Evolutionary conservation across 2,113 vertebrate species (phyloP), one percentile per base, ranked within the genome.

Genomic region (Steatornis caripensis): DNA sequence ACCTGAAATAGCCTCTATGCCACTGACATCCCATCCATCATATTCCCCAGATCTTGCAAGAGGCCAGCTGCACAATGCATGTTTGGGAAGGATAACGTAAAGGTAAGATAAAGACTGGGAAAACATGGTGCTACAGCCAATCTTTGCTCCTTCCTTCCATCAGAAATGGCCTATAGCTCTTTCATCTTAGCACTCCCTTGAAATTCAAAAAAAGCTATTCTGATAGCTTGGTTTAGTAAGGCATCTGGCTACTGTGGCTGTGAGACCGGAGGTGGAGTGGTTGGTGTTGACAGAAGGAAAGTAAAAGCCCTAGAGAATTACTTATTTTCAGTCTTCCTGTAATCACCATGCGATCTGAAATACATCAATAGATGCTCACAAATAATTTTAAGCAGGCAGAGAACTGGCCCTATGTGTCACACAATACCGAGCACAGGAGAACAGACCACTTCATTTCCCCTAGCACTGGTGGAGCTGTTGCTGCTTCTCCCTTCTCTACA

Each of bases 261-360:
- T 0, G 0, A 86, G 48, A 76, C 45, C 72, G 39, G 30, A 2
- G 1, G 53, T 18, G 5, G 46, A 55, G 5, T 0, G 0, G 3
- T 17, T 45, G 23, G 16, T n/a, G 55, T 34, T 37, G 37, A 75
- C 32, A 87, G 30, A 65, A 84, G 11, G 4, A 36, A 85, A 62
- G 41, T 7, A 57, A 60, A 95, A 76, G 32, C 21, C 4, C 13
- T 24, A 10, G 2, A 89, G 15, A 91, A 53, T n/a, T 61, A 71
- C 4, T 45, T 64, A 36, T 12, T 87, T 53, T 66, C 24, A 61
- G 32, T 10, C 22, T 58, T 65, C 17, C 5, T 46, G 8, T 18
- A 82, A 39, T 54, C 36, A 43, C 8, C 16, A 61, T n/a, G 32
- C 27, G 58, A 86, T 43, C 27, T 29, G 18, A 66, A 93, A 79